Percentiles rank a stretch among this genome's conserved stretches.
These are phyloP conservation scores for Oligia strigilis DNA, from an alignment of 2,888 invertebrate genomes.

Conservation along the genomic window DNA sequence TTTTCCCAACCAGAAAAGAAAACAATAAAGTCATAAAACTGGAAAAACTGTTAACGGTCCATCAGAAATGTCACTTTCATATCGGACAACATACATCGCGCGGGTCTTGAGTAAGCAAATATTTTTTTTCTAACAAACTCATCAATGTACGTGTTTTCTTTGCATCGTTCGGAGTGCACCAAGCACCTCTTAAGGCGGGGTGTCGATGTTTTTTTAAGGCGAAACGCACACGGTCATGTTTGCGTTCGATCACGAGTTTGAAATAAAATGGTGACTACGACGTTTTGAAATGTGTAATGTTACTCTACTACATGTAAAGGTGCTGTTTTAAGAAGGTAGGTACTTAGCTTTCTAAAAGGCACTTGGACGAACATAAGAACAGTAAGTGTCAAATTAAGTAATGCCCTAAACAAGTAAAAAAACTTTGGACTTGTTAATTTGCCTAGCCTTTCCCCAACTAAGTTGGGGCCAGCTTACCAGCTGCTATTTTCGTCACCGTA, in stretches of 20 bases:
- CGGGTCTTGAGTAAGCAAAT: constrained; percentile 62
- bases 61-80: constrained; percentile 10
- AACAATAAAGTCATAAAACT: constrained; percentile 17
- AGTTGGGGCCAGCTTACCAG: neutral
- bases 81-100: constrained; percentile 27
- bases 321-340: neutral
- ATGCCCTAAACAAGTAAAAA: neutral
- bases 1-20: neutral
- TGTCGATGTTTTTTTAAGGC: constrained; percentile 78
- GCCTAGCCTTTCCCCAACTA: neutral
- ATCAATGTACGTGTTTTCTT: constrained; percentile 76
- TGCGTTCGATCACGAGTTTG: constrained; percentile 78
- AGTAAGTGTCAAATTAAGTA: neutral
- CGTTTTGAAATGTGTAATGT: constrained; percentile 56
- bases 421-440: neutral
- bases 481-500: constrained; percentile 14
- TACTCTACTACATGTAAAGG: constrained; percentile 14
- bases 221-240: constrained; percentile 77
- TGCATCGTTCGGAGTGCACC: constrained; percentile 74
- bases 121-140: constrained; percentile 68
- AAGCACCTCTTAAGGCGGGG: constrained; percentile 67
- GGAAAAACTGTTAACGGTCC: constrained; percentile 1
- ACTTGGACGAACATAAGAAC: neutral
- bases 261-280: constrained; percentile 55
- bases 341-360: neutral